A percentile compares a stretch with the other conserved stretches of the same genome.
These are phyloP conservation scores for Drosophila melanosoma DNA, from an alignment of 2,888 invertebrate genomes.

Conservation along the genomic window DNA sequence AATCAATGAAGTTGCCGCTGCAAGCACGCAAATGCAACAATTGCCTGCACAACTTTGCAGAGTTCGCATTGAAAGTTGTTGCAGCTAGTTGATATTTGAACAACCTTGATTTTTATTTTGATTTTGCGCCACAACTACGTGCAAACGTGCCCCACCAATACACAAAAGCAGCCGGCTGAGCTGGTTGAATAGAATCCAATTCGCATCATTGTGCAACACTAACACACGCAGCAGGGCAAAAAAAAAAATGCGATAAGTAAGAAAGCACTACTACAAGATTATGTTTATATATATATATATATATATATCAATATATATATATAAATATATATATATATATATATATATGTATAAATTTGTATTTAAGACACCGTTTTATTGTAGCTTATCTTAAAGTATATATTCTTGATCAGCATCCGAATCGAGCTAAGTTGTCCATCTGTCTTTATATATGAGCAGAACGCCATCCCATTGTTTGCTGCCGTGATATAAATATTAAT, in stretches of 20 bases:
- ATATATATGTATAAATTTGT: not conserved
- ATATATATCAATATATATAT: not conserved
- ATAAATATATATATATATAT: not conserved
- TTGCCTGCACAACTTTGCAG: slow-evolving; percentile 31
- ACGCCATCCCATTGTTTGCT: not conserved
- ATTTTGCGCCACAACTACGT: slow-evolving; percentile 21
- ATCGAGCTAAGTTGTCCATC: not conserved
- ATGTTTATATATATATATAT: not conserved
- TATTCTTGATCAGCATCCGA: not conserved
- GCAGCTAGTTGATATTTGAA: slow-evolving; percentile 60
- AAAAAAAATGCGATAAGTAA: slow-evolving; percentile 12
- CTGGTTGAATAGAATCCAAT: slow-evolving; percentile 48
- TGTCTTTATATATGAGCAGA: not conserved
- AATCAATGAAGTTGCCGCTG: not conserved
- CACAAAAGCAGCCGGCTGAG: slow-evolving; percentile 13
- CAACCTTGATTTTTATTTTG: slow-evolving; percentile 45
- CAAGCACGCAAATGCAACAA: not conserved
- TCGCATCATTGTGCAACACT: slow-evolving; percentile 41
- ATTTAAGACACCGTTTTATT: too few species aligned
- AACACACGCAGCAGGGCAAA: not conserved
- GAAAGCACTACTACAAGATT: not conserved
- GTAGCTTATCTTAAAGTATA: not conserved
- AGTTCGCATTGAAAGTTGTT: slow-evolving; percentile 57
- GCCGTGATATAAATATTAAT: not conserved
- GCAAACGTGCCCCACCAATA: slow-evolving; percentile 21